phyloP scores from a whole-genome alignment of 2,888 invertebrate genomes.

The Clivina fossor region DNA sequence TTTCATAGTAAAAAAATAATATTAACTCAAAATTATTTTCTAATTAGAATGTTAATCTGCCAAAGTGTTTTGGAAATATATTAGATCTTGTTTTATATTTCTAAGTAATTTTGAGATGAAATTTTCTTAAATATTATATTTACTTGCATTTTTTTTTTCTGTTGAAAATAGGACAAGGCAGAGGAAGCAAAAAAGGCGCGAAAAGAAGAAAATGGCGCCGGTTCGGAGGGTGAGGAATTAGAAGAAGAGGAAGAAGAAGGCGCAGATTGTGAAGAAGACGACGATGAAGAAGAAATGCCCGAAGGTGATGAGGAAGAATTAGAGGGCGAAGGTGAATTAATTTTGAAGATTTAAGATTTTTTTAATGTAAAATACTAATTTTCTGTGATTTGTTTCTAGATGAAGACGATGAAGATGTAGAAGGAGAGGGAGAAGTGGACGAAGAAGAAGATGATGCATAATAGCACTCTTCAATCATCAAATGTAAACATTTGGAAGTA shows the following conservation, averaged over 20 bases:
- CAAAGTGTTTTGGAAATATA: conserved; percentile 13
- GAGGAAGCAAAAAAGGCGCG: conserved; percentile 77
- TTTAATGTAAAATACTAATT: conserved; percentile 3
- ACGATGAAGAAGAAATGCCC: conserved; percentile 53
- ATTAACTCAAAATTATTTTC: too few species aligned
- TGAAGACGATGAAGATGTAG: conserved; percentile 53
- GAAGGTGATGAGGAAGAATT: conserved; percentile 54
- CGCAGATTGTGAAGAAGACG: conserved; percentile 52
- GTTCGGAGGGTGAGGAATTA: conserved; percentile 62
- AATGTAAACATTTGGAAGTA: conserved; percentile 28
- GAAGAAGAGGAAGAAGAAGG: conserved; percentile 64
- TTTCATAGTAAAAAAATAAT: too few species aligned
- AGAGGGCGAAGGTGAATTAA: conserved; percentile 51
- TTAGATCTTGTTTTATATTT: conserved; percentile 12
- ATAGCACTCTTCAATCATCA: conserved; percentile 46
- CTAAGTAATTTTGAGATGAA: conserved; percentile 23
- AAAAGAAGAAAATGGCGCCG: conserved; percentile 77
- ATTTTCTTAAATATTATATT: too few species aligned
- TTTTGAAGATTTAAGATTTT: background rate
- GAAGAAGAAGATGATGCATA: conserved; percentile 55
- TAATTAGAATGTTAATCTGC: too few species aligned
- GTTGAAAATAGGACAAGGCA: conserved; percentile 74
- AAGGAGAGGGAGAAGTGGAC: conserved; percentile 52
- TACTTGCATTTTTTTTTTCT: too few species aligned
- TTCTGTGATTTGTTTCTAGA: conserved; percentile 42